These are phyloP conservation scores for Calliphora vomitoria DNA, from an alignment of 2,888 invertebrate species.

Conservation along the genomic window DNA sequence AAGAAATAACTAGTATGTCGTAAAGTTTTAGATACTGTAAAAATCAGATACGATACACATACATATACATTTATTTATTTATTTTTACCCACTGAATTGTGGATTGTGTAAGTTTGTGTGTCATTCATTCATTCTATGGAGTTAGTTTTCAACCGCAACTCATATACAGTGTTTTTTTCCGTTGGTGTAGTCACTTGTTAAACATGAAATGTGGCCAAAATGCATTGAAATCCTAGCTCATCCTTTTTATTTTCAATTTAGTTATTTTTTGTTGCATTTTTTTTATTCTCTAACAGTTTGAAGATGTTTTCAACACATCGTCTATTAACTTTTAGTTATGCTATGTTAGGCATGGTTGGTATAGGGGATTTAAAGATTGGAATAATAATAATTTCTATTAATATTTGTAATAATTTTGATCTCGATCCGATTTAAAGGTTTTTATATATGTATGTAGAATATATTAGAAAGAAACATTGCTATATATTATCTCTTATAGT, in stretches of 20 bases:
- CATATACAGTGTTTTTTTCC: slow-evolving; percentile 20
- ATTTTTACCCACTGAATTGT: slow-evolving; percentile 32
- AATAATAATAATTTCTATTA: no score
- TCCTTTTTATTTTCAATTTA: slow-evolving; percentile 47
- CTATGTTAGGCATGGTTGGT: background rate
- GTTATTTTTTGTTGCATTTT: slow-evolving; percentile 28
- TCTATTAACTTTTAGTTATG: slow-evolving; percentile 45
- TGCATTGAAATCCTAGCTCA: slow-evolving; percentile 47
- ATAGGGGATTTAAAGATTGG: background rate
- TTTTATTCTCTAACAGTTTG: slow-evolving; percentile 19
- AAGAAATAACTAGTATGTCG: slow-evolving; percentile 13
- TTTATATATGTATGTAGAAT: no score
- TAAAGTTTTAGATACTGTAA: slow-evolving; percentile 49
- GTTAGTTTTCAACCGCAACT: slow-evolving; percentile 51
- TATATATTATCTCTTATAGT: no score
- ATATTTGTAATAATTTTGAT: no score
- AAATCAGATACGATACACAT: slow-evolving; percentile 32
- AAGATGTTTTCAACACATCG: slow-evolving; percentile 60
- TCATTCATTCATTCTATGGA: background rate
- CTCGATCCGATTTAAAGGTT: no score
- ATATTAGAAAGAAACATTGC: no score
- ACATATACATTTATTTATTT: slow-evolving; percentile 24
- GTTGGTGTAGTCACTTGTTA: slow-evolving; percentile 41
- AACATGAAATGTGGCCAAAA: slow-evolving; percentile 59
- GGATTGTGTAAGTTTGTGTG: slow-evolving; percentile 21